Evolutionary conservation across 2,797 vertebrate genomes (phyloP), one percentile per base, ranked within the genome.

Genomic region (Coregonus sp.): DNA sequence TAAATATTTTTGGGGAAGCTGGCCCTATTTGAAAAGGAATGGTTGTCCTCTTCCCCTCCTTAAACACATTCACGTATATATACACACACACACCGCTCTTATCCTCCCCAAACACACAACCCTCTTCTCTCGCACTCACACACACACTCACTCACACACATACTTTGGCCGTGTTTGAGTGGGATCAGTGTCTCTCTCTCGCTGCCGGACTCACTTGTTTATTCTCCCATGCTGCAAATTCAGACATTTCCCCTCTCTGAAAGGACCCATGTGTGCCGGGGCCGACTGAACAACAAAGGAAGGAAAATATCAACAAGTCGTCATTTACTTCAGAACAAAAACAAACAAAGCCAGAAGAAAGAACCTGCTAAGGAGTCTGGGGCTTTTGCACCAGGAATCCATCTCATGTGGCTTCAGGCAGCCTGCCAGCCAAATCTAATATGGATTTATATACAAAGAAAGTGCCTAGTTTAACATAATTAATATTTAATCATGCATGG

Each of bases 401-500:
- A 93, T 93, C 92, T 95, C 93, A 93, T 94, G 94, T 94, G 91
- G 91, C 89, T 87, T 86, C 81, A 93, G 94, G 95, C 90, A 78
- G 91, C 89, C 90, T 90, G 94, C 95, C 95, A 95, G 92, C 83
- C 88, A 93, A 93, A 91, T 94, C 94, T 95, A 91, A 94, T 94
- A 94, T 89, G 94, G 93, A 95, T 96, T 96, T 95, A 90, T 92
- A 95, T 93, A 95, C 94, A 94, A 95, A 94, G 92, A 94, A 95
- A 95, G 93, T 85, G 93, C 90, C 94, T 93, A 88, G 90, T 96
- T 96, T 94, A 92, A 93, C 89, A 91, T 95, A 95, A 96, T 96
- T 95, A 96, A 97, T 96, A 96, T 96, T 96, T 96, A 97, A 96
- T 96, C 94, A 93, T 91, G 93, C 93, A 78, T 88, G 92, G 94